A percentile compares a stretch with the other conserved stretches of the same genome.
Conservation (phyloP, 2,113 vertebrate species). For the Aegypius monachus region DNA sequence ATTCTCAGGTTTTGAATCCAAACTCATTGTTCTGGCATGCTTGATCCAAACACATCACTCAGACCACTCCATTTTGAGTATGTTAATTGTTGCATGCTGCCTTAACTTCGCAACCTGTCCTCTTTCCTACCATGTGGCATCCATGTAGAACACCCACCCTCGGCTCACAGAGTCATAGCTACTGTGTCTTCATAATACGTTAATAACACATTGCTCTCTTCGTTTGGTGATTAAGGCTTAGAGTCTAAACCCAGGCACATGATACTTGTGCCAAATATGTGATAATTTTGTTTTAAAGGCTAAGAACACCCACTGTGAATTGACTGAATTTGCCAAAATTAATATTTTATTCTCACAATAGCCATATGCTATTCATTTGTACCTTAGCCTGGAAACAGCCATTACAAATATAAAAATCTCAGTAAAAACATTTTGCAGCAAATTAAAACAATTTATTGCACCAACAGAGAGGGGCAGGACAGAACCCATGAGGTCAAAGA, state of each 20-base stretch:
- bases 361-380: slow-evolving; percentile 63
- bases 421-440: slow-evolving; percentile 52
- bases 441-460: slow-evolving; percentile 50
- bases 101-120: background rate
- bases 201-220: slow-evolving; percentile 43
- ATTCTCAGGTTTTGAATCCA: background rate
- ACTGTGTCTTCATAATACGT: background rate
- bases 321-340: slow-evolving; percentile 64
- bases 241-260: slow-evolving; percentile 34
- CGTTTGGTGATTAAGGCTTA: slow-evolving; percentile 37
- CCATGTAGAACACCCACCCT: background rate
- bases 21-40: background rate
- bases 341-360: slow-evolving; percentile 65
- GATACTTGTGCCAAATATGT: slow-evolving; percentile 50
- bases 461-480: background rate
- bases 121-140: background rate
- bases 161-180: background rate
- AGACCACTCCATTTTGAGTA: background rate
- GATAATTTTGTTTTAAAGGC: slow-evolving; percentile 61
- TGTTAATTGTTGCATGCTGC: background rate
- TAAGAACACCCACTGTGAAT: slow-evolving; percentile 59
- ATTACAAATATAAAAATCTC: slow-evolving; percentile 48
- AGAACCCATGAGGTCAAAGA: slow-evolving; percentile 32
- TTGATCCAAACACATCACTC: background rate
- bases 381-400: slow-evolving; percentile 56